These are phyloP conservation scores for Bradysia coprophila DNA, from an alignment of 1,140 invertebrate species.

Conservation along the genomic window DNA sequence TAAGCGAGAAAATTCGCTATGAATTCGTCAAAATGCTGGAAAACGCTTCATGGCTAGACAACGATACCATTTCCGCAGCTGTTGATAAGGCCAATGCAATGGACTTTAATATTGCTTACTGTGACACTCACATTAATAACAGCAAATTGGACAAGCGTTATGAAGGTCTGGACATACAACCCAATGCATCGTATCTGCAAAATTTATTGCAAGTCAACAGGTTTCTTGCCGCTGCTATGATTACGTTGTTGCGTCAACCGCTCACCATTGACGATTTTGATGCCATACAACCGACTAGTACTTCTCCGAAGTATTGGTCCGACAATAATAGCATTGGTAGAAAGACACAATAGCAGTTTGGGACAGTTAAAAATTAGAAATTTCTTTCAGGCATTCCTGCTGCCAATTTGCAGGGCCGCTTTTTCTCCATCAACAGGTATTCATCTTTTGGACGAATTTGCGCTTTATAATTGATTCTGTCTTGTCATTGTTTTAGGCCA, in stretches of 20 bases:
- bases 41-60: slow-evolving; percentile 78
- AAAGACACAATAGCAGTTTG: slow-evolving; percentile 22
- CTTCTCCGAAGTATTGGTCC: slow-evolving; percentile 69
- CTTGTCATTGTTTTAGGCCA: too few species aligned
- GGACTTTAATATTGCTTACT: slow-evolving; percentile 62
- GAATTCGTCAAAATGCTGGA: slow-evolving; percentile 40
- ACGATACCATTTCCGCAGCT: slow-evolving; percentile 47
- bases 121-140: slow-evolving; percentile 59
- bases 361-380: too few species aligned
- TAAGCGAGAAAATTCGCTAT: slow-evolving; percentile 60
- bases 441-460: too few species aligned
- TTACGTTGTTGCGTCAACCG: slow-evolving; percentile 50
- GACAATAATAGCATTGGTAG: slow-evolving; percentile 72
- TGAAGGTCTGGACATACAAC: slow-evolving; percentile 45
- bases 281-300: slow-evolving; percentile 57
- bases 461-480: too few species aligned
- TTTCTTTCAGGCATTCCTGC: slow-evolving; percentile 58
- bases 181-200: slow-evolving; percentile 46
- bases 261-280: slow-evolving; percentile 69
- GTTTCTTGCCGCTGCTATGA: slow-evolving; percentile 56
- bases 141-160: slow-evolving; percentile 60
- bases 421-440: slow-evolving; percentile 67
- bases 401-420: slow-evolving; percentile 74
- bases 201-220: slow-evolving; percentile 54
- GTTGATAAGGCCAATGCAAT: slow-evolving; percentile 54